These are phyloP conservation scores for Pomatorhinus ruficollis DNA, from an alignment of 2,113 vertebrate species.

Conservation along the genomic window DNA sequence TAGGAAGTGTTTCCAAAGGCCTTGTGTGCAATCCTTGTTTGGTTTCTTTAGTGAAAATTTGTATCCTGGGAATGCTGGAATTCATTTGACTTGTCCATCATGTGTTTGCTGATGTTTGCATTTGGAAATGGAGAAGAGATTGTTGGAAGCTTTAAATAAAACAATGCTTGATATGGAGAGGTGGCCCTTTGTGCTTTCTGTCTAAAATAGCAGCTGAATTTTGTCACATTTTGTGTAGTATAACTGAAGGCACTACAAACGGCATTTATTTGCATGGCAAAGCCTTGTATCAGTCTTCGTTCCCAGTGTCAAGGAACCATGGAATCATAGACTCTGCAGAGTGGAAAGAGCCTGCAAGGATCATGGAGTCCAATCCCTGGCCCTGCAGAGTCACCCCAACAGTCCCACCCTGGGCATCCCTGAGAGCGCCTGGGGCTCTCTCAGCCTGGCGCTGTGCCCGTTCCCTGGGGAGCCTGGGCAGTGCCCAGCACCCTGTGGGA, in stretches of 20 bases:
- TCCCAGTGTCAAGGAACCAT: neutral
- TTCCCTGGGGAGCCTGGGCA: neutral
- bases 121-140: neutral
- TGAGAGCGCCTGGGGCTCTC: neutral
- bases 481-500: neutral
- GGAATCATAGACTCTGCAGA: neutral
- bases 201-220: neutral
- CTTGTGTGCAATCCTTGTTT: neutral
- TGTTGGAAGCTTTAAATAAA: neutral
- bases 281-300: neutral
- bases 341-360: neutral
- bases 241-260: neutral
- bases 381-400: neutral
- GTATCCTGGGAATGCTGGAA: neutral
- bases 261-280: neutral
- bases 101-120: neutral
- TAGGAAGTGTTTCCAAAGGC: neutral
- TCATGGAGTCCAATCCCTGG: neutral
- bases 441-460: neutral
- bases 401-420: neutral
- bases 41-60: neutral
- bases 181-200: neutral
- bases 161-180: neutral
- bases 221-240: neutral
- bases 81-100: neutral